phyloP scores from a whole-genome alignment of 2,888 invertebrate genomes.

The Ectemnius cavifrons region DNA sequence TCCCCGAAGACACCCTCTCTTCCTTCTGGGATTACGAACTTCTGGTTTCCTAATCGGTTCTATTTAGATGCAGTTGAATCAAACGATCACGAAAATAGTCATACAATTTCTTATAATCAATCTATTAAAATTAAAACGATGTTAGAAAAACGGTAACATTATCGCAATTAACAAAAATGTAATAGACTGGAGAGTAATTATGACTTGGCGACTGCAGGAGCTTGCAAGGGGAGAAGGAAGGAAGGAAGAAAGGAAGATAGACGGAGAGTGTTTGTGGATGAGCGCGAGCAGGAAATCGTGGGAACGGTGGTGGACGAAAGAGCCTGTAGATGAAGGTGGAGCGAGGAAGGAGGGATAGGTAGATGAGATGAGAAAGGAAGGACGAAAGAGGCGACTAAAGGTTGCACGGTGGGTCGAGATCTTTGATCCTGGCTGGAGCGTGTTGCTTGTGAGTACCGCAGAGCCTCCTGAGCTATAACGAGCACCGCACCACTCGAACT shows the following conservation, averaged over 20 bases:
- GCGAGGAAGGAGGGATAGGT: slow-evolving; percentile 39
- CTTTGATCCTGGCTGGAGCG: slow-evolving; percentile 36
- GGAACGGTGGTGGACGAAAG: slow-evolving; percentile 56
- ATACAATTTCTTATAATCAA: too few species aligned
- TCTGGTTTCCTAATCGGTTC: too few species aligned
- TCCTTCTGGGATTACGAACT: too few species aligned
- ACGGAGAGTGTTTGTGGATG: slow-evolving; percentile 46
- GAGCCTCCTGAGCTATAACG: slow-evolving; percentile 46
- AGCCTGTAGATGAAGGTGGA: slow-evolving; percentile 37
- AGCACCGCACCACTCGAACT: slow-evolving; percentile 30
- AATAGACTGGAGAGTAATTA: slow-evolving; percentile 33
- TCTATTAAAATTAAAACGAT: too few species aligned
- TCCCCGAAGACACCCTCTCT: too few species aligned
- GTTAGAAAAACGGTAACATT: too few species aligned
- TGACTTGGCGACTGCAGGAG: slow-evolving; percentile 32
- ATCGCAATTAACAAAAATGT: too few species aligned
- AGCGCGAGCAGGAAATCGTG: slow-evolving; percentile 55
- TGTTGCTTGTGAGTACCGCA: slow-evolving; percentile 22
- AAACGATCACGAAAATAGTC: too few species aligned
- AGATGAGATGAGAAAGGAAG: slow-evolving; percentile 39
- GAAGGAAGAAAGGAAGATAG: slow-evolving; percentile 25
- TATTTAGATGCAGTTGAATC: too few species aligned
- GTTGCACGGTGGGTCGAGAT: slow-evolving; percentile 50
- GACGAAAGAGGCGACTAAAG: slow-evolving; percentile 43
- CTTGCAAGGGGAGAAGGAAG: slow-evolving; percentile 5